phyloP scores from a whole-genome alignment of 2,113 vertebrate species.

The Raja brachyura region DNA sequence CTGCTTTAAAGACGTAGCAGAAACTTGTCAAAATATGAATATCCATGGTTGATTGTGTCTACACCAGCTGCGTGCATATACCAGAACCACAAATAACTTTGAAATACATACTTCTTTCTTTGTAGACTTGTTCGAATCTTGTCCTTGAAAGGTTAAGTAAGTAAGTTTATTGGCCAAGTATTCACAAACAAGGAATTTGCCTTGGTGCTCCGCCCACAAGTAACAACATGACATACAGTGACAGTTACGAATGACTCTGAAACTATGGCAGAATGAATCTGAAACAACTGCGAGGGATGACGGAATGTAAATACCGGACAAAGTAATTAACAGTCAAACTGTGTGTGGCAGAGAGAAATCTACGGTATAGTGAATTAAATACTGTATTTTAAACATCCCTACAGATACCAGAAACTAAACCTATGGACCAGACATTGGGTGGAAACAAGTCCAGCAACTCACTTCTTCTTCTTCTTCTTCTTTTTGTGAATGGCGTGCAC shows the following conservation, averaged over 20 bases:
- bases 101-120: neutral
- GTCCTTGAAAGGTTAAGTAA: constrained; percentile 16
- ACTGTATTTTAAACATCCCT: no score
- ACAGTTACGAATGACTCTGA: no score
- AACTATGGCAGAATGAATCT: neutral
- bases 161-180: no score
- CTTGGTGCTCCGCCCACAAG: no score
- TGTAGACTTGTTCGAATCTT: neutral
- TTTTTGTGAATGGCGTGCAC: no score
- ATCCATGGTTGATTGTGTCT: neutral
- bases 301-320: neutral
- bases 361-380: neutral
- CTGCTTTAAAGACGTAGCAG: neutral
- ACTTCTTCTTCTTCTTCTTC: no score
- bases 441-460: no score
- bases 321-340: neutral
- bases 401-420: no score
- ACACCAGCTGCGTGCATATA: neutral
- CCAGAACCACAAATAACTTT: neutral
- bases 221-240: no score
- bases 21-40: neutral
- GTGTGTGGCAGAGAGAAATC: neutral
- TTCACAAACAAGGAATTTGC: no score
- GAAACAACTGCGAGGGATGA: neutral
- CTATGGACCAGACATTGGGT: no score